Base-by-base conservation (phyloP, 2,113 vertebrate species). In the Limnothrissa miodon region DNA sequence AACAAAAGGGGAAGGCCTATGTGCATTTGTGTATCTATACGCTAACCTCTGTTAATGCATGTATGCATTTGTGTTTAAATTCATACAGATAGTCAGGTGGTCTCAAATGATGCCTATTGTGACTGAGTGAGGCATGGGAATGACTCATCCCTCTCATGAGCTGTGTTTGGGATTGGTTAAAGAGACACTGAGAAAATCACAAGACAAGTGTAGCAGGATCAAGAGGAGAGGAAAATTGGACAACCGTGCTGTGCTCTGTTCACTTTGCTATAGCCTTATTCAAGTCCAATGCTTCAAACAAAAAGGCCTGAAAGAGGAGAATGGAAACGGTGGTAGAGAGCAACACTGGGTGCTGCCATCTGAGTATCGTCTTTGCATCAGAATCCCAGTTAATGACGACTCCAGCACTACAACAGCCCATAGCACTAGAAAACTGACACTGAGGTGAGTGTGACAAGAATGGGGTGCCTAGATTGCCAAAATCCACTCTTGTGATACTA, bases 11-110 rank as follows among this genome's bases (percentile, higher is more conserved):
- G 42, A 4, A 42, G 42, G 42, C 42, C 42, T 42, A 42, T 84
- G 79, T 59, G 44, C 81, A 33, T 81, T 33, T 25, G 79, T 44
- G 51, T 59, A 15, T 59, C 62, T 78, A 70, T 78, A 13, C 56
- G 53, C 80, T 44, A 78, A 59, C 15, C 45, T 79, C 45, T 51
- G 79, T 39, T 17, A 21, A 39, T 39, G 17, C 25, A 29, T n/a
- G n/a, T 0, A 25, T 25, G 78, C 36, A 21, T 45, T 42, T 45
- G 42, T 5, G 78, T 79, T 23, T 79, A n/a, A 19, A 86, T 79
- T 45, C 86, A 85, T 85, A 88, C 80, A 85, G 84, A 81, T 81
- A 48, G 46, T 48, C 46, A 48, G 15, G 15, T 48, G 11, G 13
- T 48, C 46, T 15, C 19, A 56, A 5, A 23, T 21, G 19, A 56